Percentiles rank a stretch among this genome's conserved stretches.
Conservation (phyloP, 2,888 invertebrate species). For the Eupeodes latifasciatus region DNA sequence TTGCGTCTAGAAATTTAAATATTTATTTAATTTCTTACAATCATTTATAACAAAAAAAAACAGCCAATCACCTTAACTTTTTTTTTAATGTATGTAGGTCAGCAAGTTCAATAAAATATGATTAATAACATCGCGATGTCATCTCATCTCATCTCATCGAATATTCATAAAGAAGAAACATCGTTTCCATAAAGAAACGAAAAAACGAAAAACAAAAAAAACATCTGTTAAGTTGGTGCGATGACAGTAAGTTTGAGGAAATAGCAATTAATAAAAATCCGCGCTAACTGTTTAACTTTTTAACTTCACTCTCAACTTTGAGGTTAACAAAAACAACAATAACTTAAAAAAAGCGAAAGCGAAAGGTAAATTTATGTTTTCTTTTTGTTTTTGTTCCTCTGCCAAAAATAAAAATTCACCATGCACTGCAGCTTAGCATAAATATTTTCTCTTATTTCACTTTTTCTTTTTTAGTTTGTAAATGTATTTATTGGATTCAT, state of each 20-base stretch:
- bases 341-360: constrained; percentile 47
- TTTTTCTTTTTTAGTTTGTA: constrained; percentile 26
- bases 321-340: neutral
- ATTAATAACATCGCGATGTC: constrained; percentile 4
- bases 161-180: too few relatives aligned
- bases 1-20: neutral
- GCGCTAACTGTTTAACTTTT: neutral
- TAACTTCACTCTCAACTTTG: neutral
- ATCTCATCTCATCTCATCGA: neutral
- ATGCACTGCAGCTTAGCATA: constrained; percentile 51
- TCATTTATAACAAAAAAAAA: neutral
- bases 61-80: neutral
- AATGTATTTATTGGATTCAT: constrained; percentile 37
- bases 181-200: neutral
- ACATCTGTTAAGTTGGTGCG: constrained; percentile 1
- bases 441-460: constrained; percentile 47
- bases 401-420: constrained; percentile 52
- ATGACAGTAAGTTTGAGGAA: constrained; percentile 24
- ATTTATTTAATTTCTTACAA: neutral
- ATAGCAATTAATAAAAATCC: constrained; percentile 8
- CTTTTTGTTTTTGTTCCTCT: constrained; percentile 33
- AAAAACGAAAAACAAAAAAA: neutral
- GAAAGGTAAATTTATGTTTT: constrained; percentile 49
- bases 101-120: constrained; percentile 20
- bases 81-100: neutral